These are phyloP conservation scores for Phalacrocorax aristotelis DNA, from an alignment of 2,113 vertebrate species.

Conservation along the genomic window DNA sequence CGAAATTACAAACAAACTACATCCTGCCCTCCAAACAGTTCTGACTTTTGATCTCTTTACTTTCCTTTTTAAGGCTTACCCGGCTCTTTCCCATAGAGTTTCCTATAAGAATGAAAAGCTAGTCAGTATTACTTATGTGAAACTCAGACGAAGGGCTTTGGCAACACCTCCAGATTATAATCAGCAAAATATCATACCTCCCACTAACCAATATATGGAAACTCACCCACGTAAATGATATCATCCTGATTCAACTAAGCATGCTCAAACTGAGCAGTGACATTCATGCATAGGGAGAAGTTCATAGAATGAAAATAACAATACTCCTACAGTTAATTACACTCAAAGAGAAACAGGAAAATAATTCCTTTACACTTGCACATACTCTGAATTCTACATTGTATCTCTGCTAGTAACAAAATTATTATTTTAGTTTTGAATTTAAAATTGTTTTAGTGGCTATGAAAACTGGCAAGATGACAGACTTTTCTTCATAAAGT, in stretches of 20 bases:
- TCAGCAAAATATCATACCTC: conserved; percentile 67
- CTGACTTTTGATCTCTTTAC: not conserved
- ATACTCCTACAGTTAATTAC: conserved; percentile 26
- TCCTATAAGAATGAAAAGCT: conserved; percentile 26
- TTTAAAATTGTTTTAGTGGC: not conserved
- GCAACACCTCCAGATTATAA: conserved; percentile 44
- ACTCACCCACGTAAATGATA: conserved; percentile 53
- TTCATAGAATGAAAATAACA: conserved; percentile 29
- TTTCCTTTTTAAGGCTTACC: not conserved
- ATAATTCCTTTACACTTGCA: conserved; percentile 2
- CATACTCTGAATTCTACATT: not conserved
- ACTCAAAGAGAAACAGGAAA: not conserved
- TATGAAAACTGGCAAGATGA: conserved; percentile 37
- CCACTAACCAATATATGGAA: conserved; percentile 61
- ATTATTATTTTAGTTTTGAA: not conserved
- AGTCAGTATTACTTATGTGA: conserved; percentile 2
- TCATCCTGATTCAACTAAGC: conserved; percentile 33
- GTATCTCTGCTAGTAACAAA: not conserved
- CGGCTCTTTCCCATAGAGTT: not conserved
- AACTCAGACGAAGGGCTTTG: conserved; percentile 49
- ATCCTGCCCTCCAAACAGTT: not conserved
- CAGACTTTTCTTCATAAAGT: conserved; percentile 44
- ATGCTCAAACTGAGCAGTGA: conserved; percentile 36
- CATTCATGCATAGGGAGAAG: not conserved
- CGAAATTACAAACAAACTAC: not conserved